These are phyloP conservation scores for Cercopithecus mona DNA, from an alignment of 2,113 vertebrate species.

Conservation along the genomic window DNA sequence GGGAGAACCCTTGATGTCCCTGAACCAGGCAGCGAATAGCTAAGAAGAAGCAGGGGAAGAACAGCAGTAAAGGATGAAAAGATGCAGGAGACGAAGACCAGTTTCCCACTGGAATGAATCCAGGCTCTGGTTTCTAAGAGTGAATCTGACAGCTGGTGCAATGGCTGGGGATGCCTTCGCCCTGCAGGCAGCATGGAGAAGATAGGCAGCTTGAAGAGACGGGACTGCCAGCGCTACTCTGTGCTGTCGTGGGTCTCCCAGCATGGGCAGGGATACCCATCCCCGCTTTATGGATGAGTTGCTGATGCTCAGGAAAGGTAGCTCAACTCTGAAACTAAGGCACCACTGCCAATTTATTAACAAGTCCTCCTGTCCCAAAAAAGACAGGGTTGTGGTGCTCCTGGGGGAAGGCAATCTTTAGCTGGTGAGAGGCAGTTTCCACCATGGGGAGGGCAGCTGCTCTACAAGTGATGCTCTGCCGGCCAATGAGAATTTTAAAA, in stretches of 20 bases:
- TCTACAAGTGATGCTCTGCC: not conserved
- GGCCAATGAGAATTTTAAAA: not conserved
- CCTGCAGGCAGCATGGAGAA: not conserved
- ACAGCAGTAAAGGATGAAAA: not conserved
- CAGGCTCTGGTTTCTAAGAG: not conserved
- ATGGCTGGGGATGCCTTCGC: not conserved
- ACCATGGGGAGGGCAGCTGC: rapidly evolving
- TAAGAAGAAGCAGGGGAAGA: not conserved
- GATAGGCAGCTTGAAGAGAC: not conserved
- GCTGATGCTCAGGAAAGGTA: not conserved
- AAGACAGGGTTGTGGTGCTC: not conserved
- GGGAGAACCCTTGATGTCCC: not conserved
- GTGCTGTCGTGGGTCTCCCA: not conserved
- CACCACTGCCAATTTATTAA: not conserved
- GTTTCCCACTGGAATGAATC: not conserved
- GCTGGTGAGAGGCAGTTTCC: not conserved
- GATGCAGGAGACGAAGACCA: not conserved
- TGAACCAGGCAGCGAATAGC: not conserved
- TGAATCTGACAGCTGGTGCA: not conserved
- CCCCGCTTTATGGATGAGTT: no score
- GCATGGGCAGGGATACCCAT: no score
- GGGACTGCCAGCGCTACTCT: not conserved
- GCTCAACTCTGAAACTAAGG: not conserved
- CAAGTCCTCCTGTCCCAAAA: no score
- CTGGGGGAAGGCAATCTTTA: not conserved